phyloP scores from a whole-genome alignment of 2,888 invertebrate genomes.

The Xanthorhoe designata region DNA sequence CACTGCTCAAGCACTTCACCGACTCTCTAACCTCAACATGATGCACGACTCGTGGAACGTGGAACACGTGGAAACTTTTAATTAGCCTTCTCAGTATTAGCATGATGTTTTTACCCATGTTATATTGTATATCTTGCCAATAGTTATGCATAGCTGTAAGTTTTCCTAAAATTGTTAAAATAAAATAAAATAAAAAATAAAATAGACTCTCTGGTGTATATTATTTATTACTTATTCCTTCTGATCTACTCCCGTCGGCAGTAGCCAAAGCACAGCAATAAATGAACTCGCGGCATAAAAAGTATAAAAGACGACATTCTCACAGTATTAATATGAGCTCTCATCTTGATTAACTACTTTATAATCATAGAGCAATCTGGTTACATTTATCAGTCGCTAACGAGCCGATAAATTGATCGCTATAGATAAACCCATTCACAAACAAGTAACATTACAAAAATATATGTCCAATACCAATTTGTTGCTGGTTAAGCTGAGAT shows the following conservation, averaged over 20 bases:
- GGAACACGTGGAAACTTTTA: too few species aligned
- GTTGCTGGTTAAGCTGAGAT: slow-evolving; percentile 58
- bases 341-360: slow-evolving; percentile 74
- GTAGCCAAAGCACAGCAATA: slow-evolving; percentile 30
- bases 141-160: too few species aligned
- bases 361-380: slow-evolving; percentile 74
- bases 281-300: slow-evolving; percentile 44
- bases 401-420: slow-evolving; percentile 80
- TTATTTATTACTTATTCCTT: slow-evolving; percentile 1
- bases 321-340: slow-evolving; percentile 69
- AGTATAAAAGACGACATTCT: slow-evolving; percentile 57
- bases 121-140: too few species aligned
- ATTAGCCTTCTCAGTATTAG: too few species aligned
- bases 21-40: too few species aligned
- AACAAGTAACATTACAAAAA: slow-evolving; percentile 76
- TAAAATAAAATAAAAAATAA: too few species aligned
- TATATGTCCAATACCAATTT: slow-evolving; percentile 75
- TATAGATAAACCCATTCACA: slow-evolving; percentile 74
- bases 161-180: too few species aligned
- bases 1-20: too few species aligned
- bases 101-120: too few species aligned
- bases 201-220: too few species aligned
- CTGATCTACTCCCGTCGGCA: slow-evolving; percentile 24
- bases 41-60: too few species aligned
- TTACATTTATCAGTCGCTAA: slow-evolving; percentile 76